These are phyloP conservation scores for Callyntrura sp. DNA, from an alignment of 2,888 invertebrate species.

Conservation along the genomic window DNA sequence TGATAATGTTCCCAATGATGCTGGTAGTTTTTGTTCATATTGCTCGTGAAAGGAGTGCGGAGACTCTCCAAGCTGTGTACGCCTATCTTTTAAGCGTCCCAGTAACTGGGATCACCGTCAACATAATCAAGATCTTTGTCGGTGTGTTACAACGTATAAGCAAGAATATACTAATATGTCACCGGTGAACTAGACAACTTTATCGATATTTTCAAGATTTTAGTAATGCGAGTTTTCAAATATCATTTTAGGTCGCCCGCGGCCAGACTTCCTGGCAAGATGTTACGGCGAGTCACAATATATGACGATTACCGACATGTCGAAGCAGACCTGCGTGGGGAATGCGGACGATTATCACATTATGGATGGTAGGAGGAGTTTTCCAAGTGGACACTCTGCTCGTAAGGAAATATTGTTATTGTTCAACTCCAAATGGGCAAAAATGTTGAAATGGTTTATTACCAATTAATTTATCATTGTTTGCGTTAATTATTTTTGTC, in stretches of 20 bases:
- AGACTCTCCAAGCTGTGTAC: neutral
- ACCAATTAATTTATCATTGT: neutral
- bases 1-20: neutral
- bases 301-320: neutral
- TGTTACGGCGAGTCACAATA: neutral
- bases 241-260: conserved; percentile 13
- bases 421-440: neutral
- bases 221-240: neutral
- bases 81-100: neutral
- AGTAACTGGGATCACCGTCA: neutral
- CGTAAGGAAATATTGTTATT: neutral
- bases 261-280: neutral
- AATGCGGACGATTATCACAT: neutral
- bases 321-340: neutral
- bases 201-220: neutral
- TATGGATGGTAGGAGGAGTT: neutral
- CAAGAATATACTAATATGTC: no score
- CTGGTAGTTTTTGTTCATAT: neutral
- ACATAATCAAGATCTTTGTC: neutral
- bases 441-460: neutral
- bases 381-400: conserved; percentile 32
- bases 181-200: neutral
- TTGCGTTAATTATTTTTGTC: neutral
- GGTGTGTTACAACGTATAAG: neutral
- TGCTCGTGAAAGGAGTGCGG: neutral